Conservation (phyloP, 2,888 invertebrate genomes). For the Bugula neritina region DNA sequence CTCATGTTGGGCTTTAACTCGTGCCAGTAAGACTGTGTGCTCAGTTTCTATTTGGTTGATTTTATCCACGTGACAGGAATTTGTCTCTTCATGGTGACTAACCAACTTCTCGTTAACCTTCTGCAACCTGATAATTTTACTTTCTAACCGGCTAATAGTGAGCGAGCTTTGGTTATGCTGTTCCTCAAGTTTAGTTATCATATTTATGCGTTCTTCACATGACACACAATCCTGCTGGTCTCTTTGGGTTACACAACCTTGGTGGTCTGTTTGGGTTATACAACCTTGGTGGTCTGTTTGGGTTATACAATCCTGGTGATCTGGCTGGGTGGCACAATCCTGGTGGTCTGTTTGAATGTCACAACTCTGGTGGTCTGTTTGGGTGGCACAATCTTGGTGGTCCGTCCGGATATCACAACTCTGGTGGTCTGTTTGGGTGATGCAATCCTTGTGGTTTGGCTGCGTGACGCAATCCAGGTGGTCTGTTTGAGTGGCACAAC, state of each 20-base stretch:
- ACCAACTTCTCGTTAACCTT: too few species aligned
- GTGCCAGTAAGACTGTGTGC: too few species aligned
- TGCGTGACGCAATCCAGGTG: neutral
- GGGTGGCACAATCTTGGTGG: neutral
- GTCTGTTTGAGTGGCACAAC: neutral
- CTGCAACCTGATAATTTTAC: too few species aligned
- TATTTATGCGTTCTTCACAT: neutral
- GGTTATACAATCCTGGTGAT: too few species aligned
- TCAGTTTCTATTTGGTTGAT: neutral
- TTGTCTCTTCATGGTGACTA: too few species aligned
- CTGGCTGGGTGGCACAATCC: neutral
- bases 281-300: too few species aligned
- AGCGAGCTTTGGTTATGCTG: neutral
- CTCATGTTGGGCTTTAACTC: neutral
- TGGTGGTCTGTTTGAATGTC: neutral
- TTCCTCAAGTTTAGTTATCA: neutral
- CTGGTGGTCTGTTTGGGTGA: neutral
- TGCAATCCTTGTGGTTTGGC: neutral
- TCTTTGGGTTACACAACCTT: too few species aligned
- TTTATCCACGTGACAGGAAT: neutral
- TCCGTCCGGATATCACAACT: neutral
- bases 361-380: neutral
- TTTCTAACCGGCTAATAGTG: too few species aligned
- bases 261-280: too few species aligned
- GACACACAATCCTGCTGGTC: too few species aligned